Conservation (phyloP, 2,888 invertebrate species). For the Candidula unifasciata region DNA sequence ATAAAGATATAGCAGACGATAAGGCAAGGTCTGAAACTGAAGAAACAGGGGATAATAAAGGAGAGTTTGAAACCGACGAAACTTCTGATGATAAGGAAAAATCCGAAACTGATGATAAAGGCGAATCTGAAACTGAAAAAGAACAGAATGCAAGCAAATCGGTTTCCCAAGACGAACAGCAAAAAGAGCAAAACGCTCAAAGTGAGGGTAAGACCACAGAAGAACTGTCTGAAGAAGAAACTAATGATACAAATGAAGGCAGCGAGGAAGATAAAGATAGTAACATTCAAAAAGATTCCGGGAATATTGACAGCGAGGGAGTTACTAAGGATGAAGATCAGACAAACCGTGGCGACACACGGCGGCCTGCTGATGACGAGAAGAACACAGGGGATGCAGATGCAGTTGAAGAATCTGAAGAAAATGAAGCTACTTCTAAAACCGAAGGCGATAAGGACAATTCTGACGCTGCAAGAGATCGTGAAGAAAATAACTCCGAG, state of each 20-base stretch:
- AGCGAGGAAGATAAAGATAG: not conserved
- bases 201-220: too few relatives aligned
- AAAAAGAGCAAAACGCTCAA: too few relatives aligned
- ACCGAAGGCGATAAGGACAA: not conserved
- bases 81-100: too few relatives aligned
- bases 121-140: too few relatives aligned
- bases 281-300: not conserved
- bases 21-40: not conserved
- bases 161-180: not conserved
- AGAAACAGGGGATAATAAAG: not conserved
- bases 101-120: too few relatives aligned
- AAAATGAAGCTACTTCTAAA: not conserved
- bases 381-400: not conserved
- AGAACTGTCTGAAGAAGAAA: too few relatives aligned
- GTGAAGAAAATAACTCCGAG: too few relatives aligned
- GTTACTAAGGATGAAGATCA: not conserved
- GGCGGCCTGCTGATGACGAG: not conserved
- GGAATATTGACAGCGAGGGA: not conserved
- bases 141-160: not conserved
- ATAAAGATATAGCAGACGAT: not conserved
- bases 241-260: not conserved
- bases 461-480: not conserved
- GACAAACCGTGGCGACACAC: not conserved
- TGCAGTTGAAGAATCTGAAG: not conserved
- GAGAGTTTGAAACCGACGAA: too few relatives aligned